Evolutionary conservation across 2,888 invertebrate genomes (phyloP), one percentile per base, ranked within the genome.

Genomic region (Lochmaea capreae): DNA sequence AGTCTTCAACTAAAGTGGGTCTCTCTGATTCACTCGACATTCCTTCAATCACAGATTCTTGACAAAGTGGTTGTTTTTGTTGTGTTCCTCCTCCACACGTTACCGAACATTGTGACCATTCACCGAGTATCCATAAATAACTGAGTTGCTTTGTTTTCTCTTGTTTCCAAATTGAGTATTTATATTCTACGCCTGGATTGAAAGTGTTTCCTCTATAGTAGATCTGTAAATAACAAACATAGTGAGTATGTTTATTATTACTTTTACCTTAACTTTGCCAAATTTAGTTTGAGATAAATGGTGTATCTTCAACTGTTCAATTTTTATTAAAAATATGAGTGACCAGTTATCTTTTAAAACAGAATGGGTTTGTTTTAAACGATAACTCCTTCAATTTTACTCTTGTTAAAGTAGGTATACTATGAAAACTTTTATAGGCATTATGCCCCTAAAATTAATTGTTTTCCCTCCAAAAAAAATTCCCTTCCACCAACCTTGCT

Each of bases 131-230:
- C 95, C 97, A 97, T 65, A 89, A 87, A 87, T 92, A 93, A 78
- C 90, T 90, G 0, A 91, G 90, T 57, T 87, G 87, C 52, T 90
- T 88, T 10, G 89, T 89, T 11, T 88, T 88, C 83, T 92, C 89
- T 71, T 89, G 88, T 79, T 91, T 92, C 58, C 91, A 91, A 78
- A 94, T 91, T 0, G 94, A 95, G 88, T 96, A 97, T 86, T 95
- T 94, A 88, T 94, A 96, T 80, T 90, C 90, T 49, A 97, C 91
- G 65, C 96, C 96, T 0, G 94, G 94, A 86, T 96, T 96, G 77
- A 91, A 91, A 80, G 92, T 91, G 79, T 90, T 90, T 54, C 92
- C 93, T 82, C 93, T 92, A 86, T 93, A 93, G 80, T 95, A 91
- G 71, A 94, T 90, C 92, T 93, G 85, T 4, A 83, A 80, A 80